Percentiles rank a stretch among this genome's conserved stretches.
These are phyloP conservation scores for Platysternon megacephalum DNA, from an alignment of 2,113 vertebrate species.

Conservation along the genomic window DNA sequence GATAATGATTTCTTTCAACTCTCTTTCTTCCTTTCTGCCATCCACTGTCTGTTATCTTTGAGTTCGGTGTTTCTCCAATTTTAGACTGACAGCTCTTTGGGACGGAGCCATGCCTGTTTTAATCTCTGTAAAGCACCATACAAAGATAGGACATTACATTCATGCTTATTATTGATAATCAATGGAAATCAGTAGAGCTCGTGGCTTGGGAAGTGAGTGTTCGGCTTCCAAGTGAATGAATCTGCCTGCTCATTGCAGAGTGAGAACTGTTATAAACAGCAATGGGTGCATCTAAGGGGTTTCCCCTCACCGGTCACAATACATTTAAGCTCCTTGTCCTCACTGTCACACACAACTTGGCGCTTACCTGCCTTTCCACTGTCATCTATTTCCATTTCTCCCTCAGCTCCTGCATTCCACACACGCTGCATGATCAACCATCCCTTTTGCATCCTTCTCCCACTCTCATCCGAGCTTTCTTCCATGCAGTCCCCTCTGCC, in stretches of 20 bases:
- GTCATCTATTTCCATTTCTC: background rate
- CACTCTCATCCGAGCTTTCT: background rate
- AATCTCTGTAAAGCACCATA: background rate
- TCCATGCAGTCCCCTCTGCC: background rate
- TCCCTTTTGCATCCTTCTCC: background rate
- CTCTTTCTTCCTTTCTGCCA: background rate
- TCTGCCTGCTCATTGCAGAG: background rate
- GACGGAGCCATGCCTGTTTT: background rate
- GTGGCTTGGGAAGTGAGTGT: background rate
- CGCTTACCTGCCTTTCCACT: background rate
- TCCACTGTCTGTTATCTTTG: background rate
- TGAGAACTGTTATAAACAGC: background rate
- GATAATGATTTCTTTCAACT: background rate
- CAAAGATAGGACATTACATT: background rate
- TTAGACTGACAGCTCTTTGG: background rate
- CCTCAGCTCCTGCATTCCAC: background rate
- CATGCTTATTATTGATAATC: background rate
- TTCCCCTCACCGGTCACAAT: background rate
- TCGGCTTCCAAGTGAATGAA: background rate
- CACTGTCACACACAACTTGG: background rate
- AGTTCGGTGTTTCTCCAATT: background rate
- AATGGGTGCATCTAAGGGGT: background rate
- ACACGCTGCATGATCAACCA: background rate
- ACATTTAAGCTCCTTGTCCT: background rate
- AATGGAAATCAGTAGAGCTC: background rate